phyloP scores from a whole-genome alignment of 2,797 vertebrate genomes.

The Tympanoctomys barrerae region DNA sequence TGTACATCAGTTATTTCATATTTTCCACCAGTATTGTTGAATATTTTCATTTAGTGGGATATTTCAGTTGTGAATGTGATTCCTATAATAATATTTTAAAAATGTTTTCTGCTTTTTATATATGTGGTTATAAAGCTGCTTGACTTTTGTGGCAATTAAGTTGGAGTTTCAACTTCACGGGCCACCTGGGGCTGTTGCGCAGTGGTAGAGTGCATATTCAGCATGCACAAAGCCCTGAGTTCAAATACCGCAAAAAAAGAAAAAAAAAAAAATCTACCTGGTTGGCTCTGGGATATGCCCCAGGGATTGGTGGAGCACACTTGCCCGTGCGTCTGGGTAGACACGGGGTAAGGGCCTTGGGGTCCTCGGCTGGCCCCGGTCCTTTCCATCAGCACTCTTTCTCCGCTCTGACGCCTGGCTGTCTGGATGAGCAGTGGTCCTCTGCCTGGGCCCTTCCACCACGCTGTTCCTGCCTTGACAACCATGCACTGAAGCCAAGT shows the following conservation, averaged over 20 bases:
- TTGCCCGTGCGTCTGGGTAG: not conserved
- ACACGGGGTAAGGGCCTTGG: not conserved
- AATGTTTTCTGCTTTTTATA: not conserved
- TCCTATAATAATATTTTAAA: not conserved
- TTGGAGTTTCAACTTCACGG: not conserved
- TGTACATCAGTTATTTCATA: not conserved
- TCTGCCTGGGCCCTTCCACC: not conserved
- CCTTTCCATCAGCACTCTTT: not conserved
- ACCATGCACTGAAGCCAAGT: not conserved
- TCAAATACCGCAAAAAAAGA: no score
- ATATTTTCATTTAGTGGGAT: not conserved
- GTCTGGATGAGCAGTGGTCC: not conserved
- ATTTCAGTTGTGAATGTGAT: not conserved
- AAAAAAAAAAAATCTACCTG: no score
- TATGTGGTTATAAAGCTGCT: not conserved
- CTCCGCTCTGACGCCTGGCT: not conserved
- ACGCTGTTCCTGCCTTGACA: not conserved
- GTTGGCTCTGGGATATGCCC: no score
- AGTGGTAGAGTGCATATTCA: no score
- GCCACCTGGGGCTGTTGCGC: not conserved
- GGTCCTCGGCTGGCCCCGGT: not conserved
- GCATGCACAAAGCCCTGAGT: no score
- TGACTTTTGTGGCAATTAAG: not conserved
- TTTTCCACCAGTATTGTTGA: not conserved
- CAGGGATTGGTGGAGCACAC: not conserved